Conservation (phyloP, 2,888 invertebrate species). For the Eupithecia exiguata region DNA sequence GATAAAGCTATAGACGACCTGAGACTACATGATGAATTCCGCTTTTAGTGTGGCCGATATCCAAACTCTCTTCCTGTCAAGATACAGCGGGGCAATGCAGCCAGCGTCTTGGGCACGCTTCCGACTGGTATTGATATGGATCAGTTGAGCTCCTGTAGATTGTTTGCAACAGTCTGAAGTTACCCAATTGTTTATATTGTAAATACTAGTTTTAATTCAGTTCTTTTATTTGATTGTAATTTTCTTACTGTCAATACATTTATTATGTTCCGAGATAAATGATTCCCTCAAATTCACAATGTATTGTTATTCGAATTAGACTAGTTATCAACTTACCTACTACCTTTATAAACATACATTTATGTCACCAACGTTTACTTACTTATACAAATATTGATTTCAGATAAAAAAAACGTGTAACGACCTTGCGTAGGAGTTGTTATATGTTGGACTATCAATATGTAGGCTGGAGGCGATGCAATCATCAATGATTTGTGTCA, state of each 20-base stretch:
- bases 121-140: too few species aligned
- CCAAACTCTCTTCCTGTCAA: neutral
- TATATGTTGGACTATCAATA: conserved; percentile 24
- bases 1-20: neutral
- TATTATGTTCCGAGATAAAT: neutral
- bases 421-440: conserved; percentile 63
- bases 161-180: too few species aligned
- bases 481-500: neutral
- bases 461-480: conserved; percentile 7
- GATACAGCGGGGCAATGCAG: too few species aligned
- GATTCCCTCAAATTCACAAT: neutral
- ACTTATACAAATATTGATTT: conserved; percentile 12
- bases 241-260: neutral
- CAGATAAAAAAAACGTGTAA: conserved; percentile 48
- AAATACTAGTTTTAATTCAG: too few species aligned
- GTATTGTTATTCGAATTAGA: neutral
- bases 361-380: neutral
- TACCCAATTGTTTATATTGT: too few species aligned
- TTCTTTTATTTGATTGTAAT: too few species aligned
- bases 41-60: neutral
- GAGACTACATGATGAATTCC: neutral
- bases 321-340: neutral
- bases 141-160: too few species aligned
- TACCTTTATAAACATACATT: neutral
- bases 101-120: too few species aligned